Conservation (phyloP, 2,888 invertebrate species). For the Melanchra persicariae region DNA sequence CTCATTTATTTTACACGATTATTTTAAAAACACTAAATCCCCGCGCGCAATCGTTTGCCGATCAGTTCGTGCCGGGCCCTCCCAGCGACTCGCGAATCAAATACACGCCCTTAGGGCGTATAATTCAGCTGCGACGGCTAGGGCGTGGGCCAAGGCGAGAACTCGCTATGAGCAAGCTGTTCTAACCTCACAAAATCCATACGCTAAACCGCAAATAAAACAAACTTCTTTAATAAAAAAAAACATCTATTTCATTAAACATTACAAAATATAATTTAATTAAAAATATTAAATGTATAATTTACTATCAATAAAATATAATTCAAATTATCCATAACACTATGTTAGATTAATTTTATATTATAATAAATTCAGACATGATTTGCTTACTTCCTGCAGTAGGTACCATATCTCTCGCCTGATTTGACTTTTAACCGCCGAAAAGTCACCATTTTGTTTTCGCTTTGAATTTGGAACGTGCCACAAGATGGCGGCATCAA, state of each 20-base stretch:
- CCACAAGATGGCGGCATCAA: slow-evolving; percentile 72
- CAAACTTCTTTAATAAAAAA: background rate
- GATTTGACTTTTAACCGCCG: slow-evolving; percentile 28
- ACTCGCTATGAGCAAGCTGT: background rate
- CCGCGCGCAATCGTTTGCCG: too few species aligned
- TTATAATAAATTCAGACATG: slow-evolving; percentile 41
- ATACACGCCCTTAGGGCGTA: too few species aligned
- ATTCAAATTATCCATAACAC: slow-evolving; percentile 64
- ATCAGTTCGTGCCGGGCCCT: too few species aligned
- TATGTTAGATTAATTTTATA: slow-evolving; percentile 53
- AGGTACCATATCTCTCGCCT: slow-evolving; percentile 3
- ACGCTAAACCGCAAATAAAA: background rate
- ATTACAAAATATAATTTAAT: slow-evolving; percentile 58
- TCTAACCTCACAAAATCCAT: background rate
- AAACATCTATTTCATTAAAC: slow-evolving; percentile 30
- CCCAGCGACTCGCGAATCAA: too few species aligned
- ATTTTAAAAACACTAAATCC: too few species aligned
- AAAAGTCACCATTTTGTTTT: slow-evolving; percentile 60
- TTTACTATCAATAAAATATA: slow-evolving; percentile 56
- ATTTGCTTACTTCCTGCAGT: slow-evolving; percentile 31
- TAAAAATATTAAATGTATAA: slow-evolving; percentile 44
- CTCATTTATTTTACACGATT: too few species aligned
- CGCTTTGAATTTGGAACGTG: slow-evolving; percentile 76
- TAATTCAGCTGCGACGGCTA: too few species aligned
- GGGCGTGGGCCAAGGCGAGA: too few species aligned